These are phyloP conservation scores for Embiotoca jacksoni DNA, from an alignment of 2,113 vertebrate genomes.

Conservation along the genomic window DNA sequence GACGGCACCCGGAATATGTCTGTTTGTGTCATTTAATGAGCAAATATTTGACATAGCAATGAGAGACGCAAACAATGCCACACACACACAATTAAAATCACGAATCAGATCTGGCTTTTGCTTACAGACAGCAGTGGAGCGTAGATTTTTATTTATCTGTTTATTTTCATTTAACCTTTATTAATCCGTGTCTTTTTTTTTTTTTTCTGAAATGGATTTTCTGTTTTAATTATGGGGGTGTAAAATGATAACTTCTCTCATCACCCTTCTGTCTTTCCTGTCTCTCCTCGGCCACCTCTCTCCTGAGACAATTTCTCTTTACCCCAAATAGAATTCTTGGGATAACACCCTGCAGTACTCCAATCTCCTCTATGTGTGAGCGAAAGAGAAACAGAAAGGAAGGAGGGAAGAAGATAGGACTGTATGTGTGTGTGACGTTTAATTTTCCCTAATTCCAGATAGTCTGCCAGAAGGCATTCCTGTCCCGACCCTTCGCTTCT, in stretches of 20 bases:
- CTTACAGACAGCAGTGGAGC: conserved; percentile 71
- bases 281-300: conserved; percentile 34
- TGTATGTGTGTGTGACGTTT: conserved; percentile 79
- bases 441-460: conserved; percentile 87
- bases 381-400: conserved; percentile 52
- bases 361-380: conserved; percentile 50
- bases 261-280: conserved; percentile 1
- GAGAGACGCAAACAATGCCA: conserved; percentile 68
- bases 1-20: conserved; percentile 66
- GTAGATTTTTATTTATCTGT: conserved; percentile 74
- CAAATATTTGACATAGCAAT: conserved; percentile 82
- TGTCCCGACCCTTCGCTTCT: conserved; percentile 62
- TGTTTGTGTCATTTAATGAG: conserved; percentile 84
- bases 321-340: conserved; percentile 70
- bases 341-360: conserved; percentile 67
- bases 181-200: conserved; percentile 69
- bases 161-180: conserved; percentile 79
- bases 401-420: conserved; percentile 52
- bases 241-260: conserved; percentile 50
- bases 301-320: conserved; percentile 60
- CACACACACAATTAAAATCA: conserved; percentile 62
- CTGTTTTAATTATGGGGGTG: conserved; percentile 67
- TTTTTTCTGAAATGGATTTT: conserved; percentile 64
- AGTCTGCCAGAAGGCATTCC: conserved; percentile 85
- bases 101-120: conserved; percentile 72